These are phyloP conservation scores for Cydia fagiglandana DNA, from an alignment of 1,140 invertebrate genomes.

Conservation along the genomic window DNA sequence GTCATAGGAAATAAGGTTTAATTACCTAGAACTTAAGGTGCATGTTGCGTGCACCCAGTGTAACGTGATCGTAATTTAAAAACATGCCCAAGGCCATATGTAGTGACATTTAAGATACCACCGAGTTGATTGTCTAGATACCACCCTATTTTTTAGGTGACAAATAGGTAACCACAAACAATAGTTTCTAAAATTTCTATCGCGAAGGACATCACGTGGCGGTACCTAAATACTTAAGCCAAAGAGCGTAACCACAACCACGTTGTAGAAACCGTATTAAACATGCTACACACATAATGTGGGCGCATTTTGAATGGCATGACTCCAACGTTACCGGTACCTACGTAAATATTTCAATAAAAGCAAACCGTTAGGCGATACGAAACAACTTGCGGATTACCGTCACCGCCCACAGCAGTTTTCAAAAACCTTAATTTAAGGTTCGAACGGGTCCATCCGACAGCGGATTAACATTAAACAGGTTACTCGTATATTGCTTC, in stretches of 20 bases:
- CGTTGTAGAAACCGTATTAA: constrained; percentile 28
- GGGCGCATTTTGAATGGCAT: constrained; percentile 35
- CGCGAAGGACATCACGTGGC: constrained; percentile 5
- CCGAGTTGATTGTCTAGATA: constrained; percentile 5
- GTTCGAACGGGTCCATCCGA: constrained; percentile 1
- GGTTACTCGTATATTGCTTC: background rate
- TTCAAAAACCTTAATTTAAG: constrained; percentile 20
- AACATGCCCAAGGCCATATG: constrained; percentile 56
- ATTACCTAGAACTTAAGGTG: constrained; percentile 48
- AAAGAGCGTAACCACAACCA: constrained; percentile 2
- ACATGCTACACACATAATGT: constrained; percentile 34
- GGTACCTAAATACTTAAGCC: constrained; percentile 3
- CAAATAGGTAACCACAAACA: background rate
- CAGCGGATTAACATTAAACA: constrained; percentile 12
- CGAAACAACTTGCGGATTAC: constrained; percentile 59
- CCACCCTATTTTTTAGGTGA: background rate
- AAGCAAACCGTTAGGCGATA: constrained; percentile 60
- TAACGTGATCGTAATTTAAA: constrained; percentile 27
- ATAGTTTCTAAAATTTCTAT: constrained; percentile 10
- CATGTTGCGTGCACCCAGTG: constrained; percentile 44
- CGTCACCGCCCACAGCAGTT: constrained; percentile 13
- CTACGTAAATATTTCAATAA: constrained; percentile 48
- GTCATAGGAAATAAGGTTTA: constrained; percentile 59
- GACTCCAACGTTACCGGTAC: constrained; percentile 47
- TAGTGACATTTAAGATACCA: constrained; percentile 33